Conservation (phyloP, 2,797 vertebrate genomes). For the Argentina silus region DNA sequence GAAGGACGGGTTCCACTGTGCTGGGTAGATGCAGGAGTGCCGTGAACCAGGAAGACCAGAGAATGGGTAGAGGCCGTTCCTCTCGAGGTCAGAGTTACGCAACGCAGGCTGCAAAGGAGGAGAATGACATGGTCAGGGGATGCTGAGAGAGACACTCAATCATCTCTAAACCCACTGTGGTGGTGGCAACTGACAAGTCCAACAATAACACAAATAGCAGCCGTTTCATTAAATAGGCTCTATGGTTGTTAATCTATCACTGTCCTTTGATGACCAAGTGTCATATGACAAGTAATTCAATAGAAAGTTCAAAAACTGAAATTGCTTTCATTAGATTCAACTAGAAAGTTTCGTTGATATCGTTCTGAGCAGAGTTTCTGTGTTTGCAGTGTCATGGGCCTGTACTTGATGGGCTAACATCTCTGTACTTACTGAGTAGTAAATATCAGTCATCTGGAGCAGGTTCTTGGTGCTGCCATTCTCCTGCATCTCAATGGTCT, state of each 20-base stretch:
- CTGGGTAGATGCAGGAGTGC: constrained; percentile 97
- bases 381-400: background rate
- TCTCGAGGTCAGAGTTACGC: constrained; percentile 93
- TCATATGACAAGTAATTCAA: background rate
- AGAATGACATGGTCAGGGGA: background rate
- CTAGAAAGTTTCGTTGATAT: too few species aligned
- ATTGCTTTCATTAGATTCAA: too few species aligned
- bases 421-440: constrained; percentile 62
- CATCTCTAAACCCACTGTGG: background rate
- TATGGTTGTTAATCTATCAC: background rate
- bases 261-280: background rate
- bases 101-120: constrained; percentile 81
- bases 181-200: too few species aligned
- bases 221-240: background rate
- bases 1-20: constrained; percentile 96
- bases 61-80: constrained; percentile 93
- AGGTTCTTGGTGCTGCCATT: constrained; percentile 99
- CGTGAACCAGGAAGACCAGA: constrained; percentile 93
- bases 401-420: too few species aligned
- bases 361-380: background rate
- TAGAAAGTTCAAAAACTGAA: too few species aligned
- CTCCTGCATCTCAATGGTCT: constrained; percentile 99
- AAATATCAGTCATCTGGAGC: constrained; percentile 96
- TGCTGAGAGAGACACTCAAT: too few species aligned
- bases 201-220: background rate